A percentile compares a stretch with the other conserved stretches of the same genome.
These are phyloP conservation scores for Anguilla marmorata DNA, from an alignment of 2,797 vertebrate genomes.

Conservation along the genomic window DNA sequence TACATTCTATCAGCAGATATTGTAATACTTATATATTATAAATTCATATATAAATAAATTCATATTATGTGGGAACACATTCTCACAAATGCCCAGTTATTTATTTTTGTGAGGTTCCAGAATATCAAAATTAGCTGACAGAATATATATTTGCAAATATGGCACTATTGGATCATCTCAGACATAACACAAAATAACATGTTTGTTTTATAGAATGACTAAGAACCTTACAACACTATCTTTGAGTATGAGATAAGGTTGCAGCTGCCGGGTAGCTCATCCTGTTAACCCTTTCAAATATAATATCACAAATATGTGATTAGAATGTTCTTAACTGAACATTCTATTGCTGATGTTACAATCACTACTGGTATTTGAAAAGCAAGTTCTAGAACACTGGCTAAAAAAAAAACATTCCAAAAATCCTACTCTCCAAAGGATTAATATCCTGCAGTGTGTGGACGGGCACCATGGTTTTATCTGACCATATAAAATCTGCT, in stretches of 20 bases:
- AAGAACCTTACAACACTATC: background rate
- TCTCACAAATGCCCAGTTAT: background rate
- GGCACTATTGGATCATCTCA: background rate
- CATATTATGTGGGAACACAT: background rate
- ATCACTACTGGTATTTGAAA: no score
- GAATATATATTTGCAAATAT: background rate
- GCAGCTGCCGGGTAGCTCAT: background rate
- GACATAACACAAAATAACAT: background rate
- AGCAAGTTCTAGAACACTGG: no score
- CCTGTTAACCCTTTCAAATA: no score
- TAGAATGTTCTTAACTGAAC: no score
- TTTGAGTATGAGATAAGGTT: background rate
- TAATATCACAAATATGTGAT: no score
- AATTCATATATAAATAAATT: background rate
- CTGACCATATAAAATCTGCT: background rate
- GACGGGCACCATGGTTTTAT: background rate
- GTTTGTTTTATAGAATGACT: background rate
- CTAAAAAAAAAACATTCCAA: no score
- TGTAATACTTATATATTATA: background rate
- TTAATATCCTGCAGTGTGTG: no score
- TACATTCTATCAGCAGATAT: background rate
- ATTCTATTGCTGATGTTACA: no score
- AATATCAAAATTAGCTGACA: background rate
- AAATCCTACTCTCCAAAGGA: no score
- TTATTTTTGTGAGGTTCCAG: background rate